A percentile compares a stretch with the other conserved stretches of the same genome.
Evolutionary conservation across 2,113 vertebrate species (phyloP).

Genomic region (Coregonus clupeaformis): DNA sequence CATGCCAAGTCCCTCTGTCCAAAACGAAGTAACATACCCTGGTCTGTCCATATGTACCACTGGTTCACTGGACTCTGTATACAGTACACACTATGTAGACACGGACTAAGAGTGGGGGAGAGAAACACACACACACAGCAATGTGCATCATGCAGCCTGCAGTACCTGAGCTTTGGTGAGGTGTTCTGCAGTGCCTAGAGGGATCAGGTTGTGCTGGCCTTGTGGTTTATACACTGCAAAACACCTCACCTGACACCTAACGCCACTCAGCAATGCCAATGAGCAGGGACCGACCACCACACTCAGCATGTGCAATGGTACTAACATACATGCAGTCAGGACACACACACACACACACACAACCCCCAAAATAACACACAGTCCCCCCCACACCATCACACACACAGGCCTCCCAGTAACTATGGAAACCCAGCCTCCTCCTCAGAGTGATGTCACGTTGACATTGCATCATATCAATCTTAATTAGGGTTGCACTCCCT

Average conservation of each 20-base stretch:
- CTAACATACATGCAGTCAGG: slow-evolving; percentile 34
- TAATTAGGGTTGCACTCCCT: slow-evolving; percentile 18
- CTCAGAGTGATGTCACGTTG: slow-evolving; percentile 54
- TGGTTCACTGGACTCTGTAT: slow-evolving; percentile 43
- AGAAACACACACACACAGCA: not conserved
- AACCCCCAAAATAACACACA: no score
- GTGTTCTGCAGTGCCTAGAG: slow-evolving; percentile 12
- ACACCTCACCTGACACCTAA: slow-evolving; percentile 41
- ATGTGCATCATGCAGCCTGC: not conserved
- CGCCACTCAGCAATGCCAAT: slow-evolving; percentile 23
- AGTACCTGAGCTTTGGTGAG: slow-evolving; percentile 17
- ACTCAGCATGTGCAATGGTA: slow-evolving; percentile 4
- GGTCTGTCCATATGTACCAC: not conserved
- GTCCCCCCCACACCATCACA: not conserved
- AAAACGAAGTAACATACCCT: not conserved
- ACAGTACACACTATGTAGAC: slow-evolving; percentile 21
- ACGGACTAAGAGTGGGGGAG: slow-evolving; percentile 5
- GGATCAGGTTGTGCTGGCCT: slow-evolving; percentile 59
- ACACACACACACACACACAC: slow-evolving; percentile 19
- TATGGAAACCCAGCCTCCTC: slow-evolving; percentile 63
- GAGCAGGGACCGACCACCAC: not conserved
- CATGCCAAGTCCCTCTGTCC: not conserved
- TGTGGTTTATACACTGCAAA: slow-evolving; percentile 40
- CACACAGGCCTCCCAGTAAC: slow-evolving; percentile 50
- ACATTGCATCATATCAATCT: slow-evolving; percentile 55